Evolutionary conservation across 2,888 invertebrate species (phyloP).

Genomic region (Orgyia antiqua): DNA sequence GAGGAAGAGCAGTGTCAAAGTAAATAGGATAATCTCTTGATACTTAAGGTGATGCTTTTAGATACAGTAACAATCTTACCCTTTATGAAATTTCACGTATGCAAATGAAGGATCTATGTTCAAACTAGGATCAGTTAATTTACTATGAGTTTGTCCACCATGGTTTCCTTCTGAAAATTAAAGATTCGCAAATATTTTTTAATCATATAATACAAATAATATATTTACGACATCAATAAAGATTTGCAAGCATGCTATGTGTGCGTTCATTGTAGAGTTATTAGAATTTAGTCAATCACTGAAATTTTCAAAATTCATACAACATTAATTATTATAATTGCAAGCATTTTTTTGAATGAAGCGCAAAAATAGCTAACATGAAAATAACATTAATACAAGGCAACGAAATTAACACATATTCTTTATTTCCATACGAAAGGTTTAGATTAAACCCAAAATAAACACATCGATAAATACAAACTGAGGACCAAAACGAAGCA

Average conservation of each 20-base stretch:
- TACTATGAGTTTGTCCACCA: conserved; percentile 30
- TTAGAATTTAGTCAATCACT: too few species aligned
- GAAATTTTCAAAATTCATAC: too few species aligned
- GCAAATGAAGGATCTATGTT: conserved; percentile 88
- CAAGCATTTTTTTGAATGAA: too few species aligned
- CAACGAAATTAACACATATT: conserved; percentile 10
- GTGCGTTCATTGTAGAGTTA: too few species aligned
- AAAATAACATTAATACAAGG: conserved; percentile 8
- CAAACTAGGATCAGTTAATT: conserved; percentile 59
- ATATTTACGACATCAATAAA: conserved; percentile 20
- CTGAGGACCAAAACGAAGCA: conserved; percentile 10
- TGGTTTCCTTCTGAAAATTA: conserved; percentile 47
- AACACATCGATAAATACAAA: conserved; percentile 20
- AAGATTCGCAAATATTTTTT: conserved; percentile 15
- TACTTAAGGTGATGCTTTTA: too few species aligned
- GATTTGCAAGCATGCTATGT: conserved; percentile 17
- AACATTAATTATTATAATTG: too few species aligned
- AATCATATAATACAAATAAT: not conserved
- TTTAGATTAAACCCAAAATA: conserved; percentile 16
- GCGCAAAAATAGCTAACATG: too few species aligned
- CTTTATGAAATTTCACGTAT: conserved; percentile 86
- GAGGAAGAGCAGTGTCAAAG: conserved; percentile 23
- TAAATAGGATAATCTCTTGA: too few species aligned
- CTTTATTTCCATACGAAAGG: conserved; percentile 6
- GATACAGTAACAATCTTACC: conserved; percentile 71